phyloP scores from a whole-genome alignment of 2,888 invertebrate genomes.

The Liposcelis brunnea region DNA sequence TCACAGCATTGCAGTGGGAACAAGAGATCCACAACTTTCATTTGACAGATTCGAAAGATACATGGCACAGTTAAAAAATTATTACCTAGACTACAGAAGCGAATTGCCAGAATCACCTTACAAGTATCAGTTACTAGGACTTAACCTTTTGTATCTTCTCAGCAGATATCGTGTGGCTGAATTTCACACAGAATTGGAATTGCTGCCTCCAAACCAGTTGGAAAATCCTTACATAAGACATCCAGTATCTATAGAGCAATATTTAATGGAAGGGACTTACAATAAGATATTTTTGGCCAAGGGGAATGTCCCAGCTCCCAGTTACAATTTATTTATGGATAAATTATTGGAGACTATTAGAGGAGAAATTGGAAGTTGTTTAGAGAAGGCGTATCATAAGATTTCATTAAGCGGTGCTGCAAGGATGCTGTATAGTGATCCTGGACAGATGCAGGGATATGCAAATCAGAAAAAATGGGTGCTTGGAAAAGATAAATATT shows the following conservation, averaged over 20 bases:
- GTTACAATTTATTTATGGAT: slow-evolving; percentile 93
- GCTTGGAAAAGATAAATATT: slow-evolving; percentile 56
- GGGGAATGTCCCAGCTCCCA: slow-evolving; percentile 89
- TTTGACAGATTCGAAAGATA: slow-evolving; percentile 63
- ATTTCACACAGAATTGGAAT: slow-evolving; percentile 93
- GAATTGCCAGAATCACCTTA: slow-evolving; percentile 80
- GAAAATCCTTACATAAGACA: slow-evolving; percentile 90
- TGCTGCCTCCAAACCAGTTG: slow-evolving; percentile 78
- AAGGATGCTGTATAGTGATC: slow-evolving; percentile 66
- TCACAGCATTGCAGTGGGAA: slow-evolving; percentile 67
- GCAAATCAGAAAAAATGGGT: slow-evolving; percentile 75
- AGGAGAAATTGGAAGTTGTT: slow-evolving; percentile 89
- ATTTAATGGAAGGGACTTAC: slow-evolving; percentile 98
- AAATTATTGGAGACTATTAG: slow-evolving; percentile 88
- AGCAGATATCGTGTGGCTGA: slow-evolving; percentile 95
- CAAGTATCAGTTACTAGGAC: slow-evolving; percentile 84
- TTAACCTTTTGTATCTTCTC: slow-evolving; percentile 82
- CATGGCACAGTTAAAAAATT: slow-evolving; percentile 93
- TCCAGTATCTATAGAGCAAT: slow-evolving; percentile 91
- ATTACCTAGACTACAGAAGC: slow-evolving; percentile 84
- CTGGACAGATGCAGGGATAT: slow-evolving; percentile 62
- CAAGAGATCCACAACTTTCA: slow-evolving; percentile 40
- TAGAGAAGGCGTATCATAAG: slow-evolving; percentile 90
- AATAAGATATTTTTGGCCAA: slow-evolving; percentile 68
- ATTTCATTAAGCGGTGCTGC: slow-evolving; percentile 76